phyloP scores from a whole-genome alignment of 2,888 invertebrate genomes.

The Leptopilina syphax region DNA sequence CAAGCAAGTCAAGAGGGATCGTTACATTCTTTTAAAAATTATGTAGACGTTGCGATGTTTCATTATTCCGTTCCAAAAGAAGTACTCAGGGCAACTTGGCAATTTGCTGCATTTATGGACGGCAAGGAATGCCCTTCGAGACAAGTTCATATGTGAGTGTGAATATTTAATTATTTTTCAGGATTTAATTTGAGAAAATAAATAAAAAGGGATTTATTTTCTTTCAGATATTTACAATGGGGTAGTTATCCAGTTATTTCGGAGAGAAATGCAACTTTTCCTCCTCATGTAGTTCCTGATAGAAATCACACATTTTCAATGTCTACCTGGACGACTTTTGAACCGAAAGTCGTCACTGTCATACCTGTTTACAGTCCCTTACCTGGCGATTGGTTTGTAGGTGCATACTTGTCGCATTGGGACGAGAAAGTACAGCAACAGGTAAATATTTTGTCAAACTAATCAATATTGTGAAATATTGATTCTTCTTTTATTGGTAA shows the following conservation, averaged over 20 bases:
- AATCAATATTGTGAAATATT: neutral
- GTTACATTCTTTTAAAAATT: constrained; percentile 76
- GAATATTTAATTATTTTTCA: constrained; percentile 13
- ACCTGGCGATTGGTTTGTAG: constrained; percentile 78
- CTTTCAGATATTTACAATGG: constrained; percentile 78
- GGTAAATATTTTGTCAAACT: constrained; percentile 61
- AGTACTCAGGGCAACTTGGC: constrained; percentile 77
- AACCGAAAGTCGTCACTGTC: constrained; percentile 75
- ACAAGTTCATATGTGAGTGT: constrained; percentile 76
- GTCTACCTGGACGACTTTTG: constrained; percentile 71
- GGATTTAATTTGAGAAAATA: neutral
- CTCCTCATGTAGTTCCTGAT: constrained; percentile 72
- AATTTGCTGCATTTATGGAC: constrained; percentile 78
- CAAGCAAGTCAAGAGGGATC: constrained; percentile 78
- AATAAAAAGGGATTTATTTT: constrained; percentile 17
- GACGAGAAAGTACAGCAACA: constrained; percentile 77
- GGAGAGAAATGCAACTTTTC: constrained; percentile 78
- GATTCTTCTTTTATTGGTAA: neutral
- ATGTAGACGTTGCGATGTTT: constrained; percentile 77
- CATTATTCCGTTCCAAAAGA: constrained; percentile 77
- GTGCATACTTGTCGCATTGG: constrained; percentile 77
- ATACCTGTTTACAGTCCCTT: constrained; percentile 77
- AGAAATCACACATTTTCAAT: constrained; percentile 67
- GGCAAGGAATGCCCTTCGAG: constrained; percentile 73
- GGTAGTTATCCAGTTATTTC: constrained; percentile 79